phyloP scores from a whole-genome alignment of 2,797 vertebrate genomes.

The Orientallactaga sibirica region DNA sequence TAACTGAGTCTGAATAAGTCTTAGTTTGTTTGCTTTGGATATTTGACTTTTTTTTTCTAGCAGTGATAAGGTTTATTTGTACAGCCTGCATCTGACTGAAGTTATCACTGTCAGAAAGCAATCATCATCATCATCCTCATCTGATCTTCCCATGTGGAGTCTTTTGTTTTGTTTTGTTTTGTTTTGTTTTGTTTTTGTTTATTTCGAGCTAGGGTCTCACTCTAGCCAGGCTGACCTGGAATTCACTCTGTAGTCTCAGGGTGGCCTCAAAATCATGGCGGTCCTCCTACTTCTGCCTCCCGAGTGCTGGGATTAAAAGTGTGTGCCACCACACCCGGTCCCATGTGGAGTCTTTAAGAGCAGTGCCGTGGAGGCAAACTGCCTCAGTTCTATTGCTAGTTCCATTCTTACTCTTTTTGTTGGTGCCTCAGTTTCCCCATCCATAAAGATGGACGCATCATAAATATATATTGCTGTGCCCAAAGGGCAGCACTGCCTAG shows the following conservation, averaged over 20 bases:
- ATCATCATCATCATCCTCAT: no score
- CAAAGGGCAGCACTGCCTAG: not conserved
- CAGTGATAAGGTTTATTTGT: not conserved
- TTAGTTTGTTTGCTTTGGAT: conserved; percentile 1
- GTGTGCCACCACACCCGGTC: no score
- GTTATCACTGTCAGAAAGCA: not conserved
- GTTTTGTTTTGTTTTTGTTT: no score
- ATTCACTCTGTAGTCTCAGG: no score
- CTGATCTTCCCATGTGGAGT: not conserved
- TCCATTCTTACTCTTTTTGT: not conserved
- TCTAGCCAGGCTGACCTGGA: no score
- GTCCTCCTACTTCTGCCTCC: no score
- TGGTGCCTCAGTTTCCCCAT: not conserved
- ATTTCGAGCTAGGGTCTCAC: no score
- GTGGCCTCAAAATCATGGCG: no score
- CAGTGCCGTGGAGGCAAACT: not conserved
- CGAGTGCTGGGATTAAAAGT: no score
- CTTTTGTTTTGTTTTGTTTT: not conserved
- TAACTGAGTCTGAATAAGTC: not conserved
- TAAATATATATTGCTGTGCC: not conserved
- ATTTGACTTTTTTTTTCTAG: not conserved
- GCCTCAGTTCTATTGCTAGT: not conserved
- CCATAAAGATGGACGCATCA: not conserved
- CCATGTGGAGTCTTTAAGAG: not conserved
- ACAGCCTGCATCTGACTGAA: not conserved